Evolutionary conservation across 1,140 invertebrate genomes (phyloP).

Genomic region (Drosophila arizonae): DNA sequence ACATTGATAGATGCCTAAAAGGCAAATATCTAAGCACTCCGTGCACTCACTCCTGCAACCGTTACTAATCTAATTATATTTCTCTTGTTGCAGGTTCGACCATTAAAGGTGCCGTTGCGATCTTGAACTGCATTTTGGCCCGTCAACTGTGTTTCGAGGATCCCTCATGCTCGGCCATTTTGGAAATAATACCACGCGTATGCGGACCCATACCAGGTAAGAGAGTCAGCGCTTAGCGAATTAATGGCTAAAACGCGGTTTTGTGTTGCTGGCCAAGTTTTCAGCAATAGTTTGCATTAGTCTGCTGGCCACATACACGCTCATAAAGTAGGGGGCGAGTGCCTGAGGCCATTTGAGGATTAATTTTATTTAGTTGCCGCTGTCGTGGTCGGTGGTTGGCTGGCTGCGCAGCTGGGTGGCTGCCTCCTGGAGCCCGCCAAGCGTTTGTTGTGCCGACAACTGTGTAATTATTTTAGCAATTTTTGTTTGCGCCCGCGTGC

Average conservation of each 20-base stretch:
- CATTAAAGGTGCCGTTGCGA: constrained; percentile 89
- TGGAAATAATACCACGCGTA: constrained; percentile 93
- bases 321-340: constrained; percentile 32
- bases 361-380: constrained; percentile 64
- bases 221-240: constrained; percentile 81
- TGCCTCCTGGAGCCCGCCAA: not conserved
- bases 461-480: constrained; percentile 77
- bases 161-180: constrained; percentile 92
- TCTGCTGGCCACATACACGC: constrained; percentile 17
- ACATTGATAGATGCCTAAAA: no score
- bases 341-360: constrained; percentile 70
- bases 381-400: constrained; percentile 35
- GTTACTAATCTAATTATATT: not conserved
- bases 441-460: constrained; percentile 52
- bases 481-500: constrained; percentile 72
- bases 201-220: constrained; percentile 93
- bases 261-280: constrained; percentile 13
- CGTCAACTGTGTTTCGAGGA: constrained; percentile 93
- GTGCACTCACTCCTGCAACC: no score
- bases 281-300: constrained; percentile 29
- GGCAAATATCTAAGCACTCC: no score
- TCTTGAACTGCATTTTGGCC: constrained; percentile 92
- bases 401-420: constrained; percentile 17
- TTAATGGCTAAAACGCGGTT: constrained; percentile 5
- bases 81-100: constrained; percentile 86